These are phyloP conservation scores for Dasypus novemcinctus DNA, from an alignment of 2,113 vertebrate genomes.

Conservation along the genomic window DNA sequence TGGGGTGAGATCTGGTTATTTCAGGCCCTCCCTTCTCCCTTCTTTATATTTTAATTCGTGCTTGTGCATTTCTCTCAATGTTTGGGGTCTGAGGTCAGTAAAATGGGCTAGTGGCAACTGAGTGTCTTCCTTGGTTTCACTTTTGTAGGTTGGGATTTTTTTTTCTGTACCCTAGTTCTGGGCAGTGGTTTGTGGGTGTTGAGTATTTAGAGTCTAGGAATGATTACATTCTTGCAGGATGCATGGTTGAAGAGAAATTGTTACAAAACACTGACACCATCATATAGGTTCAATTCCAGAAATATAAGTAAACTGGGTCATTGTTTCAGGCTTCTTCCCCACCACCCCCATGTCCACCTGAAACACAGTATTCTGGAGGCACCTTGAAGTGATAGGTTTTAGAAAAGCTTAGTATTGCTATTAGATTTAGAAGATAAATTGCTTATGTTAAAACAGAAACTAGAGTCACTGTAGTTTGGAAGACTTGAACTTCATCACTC, in stretches of 20 bases:
- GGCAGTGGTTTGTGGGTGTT: neutral
- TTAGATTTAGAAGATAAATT: conserved; percentile 55
- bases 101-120: neutral
- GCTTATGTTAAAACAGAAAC: conserved; percentile 43
- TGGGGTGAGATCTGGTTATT: conserved; percentile 26
- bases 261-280: conserved; percentile 36
- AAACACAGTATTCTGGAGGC: conserved; percentile 9
- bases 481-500: conserved; percentile 47
- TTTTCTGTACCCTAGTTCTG: conserved; percentile 1
- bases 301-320: conserved; percentile 6
- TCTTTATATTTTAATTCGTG: conserved; percentile 41
- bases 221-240: neutral
- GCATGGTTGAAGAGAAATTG: neutral
- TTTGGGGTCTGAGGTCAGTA: neutral
- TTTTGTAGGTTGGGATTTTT: neutral
- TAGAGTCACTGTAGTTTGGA: conserved; percentile 10
- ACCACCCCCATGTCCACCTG: neutral
- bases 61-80: neutral
- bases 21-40: neutral
- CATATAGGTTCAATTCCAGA: conserved; percentile 18
- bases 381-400: conserved; percentile 47
- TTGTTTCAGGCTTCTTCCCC: neutral
- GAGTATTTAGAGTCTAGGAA: conserved; percentile 10
- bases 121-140: conserved; percentile 15
- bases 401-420: conserved; percentile 53